These are phyloP conservation scores for Sander lucioperca DNA, from an alignment of 2,113 vertebrate species.

Conservation along the genomic window DNA sequence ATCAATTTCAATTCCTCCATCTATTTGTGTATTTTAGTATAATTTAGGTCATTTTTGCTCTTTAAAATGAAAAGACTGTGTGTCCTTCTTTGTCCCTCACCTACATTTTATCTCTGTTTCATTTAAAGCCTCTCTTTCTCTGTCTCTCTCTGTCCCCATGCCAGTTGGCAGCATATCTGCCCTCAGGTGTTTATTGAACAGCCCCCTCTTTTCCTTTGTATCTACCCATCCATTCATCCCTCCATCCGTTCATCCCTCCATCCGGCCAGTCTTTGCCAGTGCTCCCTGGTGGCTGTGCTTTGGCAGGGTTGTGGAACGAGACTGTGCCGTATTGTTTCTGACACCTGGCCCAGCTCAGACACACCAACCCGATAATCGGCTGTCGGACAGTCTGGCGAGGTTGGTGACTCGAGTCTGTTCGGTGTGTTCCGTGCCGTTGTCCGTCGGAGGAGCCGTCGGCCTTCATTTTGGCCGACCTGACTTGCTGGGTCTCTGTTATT, in stretches of 20 bases:
- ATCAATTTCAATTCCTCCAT: background rate
- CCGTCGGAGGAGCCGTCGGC: too few species aligned
- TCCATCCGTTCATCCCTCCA: slow-evolving; percentile 61
- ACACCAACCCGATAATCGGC: too few species aligned
- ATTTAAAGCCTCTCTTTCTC: slow-evolving; percentile 44
- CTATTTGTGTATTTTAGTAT: slow-evolving; percentile 8
- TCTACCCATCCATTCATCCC: slow-evolving; percentile 43
- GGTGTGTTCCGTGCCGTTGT: too few species aligned
- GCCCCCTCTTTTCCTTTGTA: slow-evolving; percentile 64
- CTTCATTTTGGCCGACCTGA: too few species aligned
- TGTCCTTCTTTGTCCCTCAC: slow-evolving; percentile 17
- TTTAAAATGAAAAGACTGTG: slow-evolving; percentile 9
- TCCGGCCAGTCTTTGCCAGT: slow-evolving; percentile 68
- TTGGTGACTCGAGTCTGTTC: too few species aligned
- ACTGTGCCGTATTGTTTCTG: slow-evolving; percentile 70
- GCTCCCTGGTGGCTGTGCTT: slow-evolving; percentile 63
- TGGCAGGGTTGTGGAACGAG: slow-evolving; percentile 59
- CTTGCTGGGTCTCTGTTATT: background rate
- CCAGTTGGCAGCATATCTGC: slow-evolving; percentile 69
- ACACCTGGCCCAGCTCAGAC: slow-evolving; percentile 54
- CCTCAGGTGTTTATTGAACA: slow-evolving; percentile 81
- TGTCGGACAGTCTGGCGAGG: too few species aligned
- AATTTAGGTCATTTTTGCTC: background rate
- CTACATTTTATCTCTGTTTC: slow-evolving; percentile 51
- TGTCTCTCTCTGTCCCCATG: slow-evolving; percentile 48